Percentiles rank a stretch among this genome's conserved stretches.
These are phyloP conservation scores for Urocitellus parryii DNA, from an alignment of 2,113 vertebrate genomes.

Conservation along the genomic window DNA sequence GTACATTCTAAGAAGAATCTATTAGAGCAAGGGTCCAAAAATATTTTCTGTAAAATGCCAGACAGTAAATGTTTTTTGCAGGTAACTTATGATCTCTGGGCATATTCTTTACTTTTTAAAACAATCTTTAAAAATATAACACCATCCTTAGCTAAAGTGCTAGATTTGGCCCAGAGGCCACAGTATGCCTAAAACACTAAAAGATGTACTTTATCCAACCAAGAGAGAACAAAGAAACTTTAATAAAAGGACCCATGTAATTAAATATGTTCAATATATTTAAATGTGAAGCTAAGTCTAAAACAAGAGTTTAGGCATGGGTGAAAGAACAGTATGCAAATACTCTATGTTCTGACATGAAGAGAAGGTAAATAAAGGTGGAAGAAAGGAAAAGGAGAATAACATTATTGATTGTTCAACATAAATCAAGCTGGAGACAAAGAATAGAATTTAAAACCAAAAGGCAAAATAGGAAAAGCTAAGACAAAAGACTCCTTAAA, in stretches of 20 bases:
- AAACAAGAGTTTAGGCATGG: not conserved
- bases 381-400: not conserved
- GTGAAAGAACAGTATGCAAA: not conserved
- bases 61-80: not conserved
- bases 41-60: not conserved
- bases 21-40: not conserved
- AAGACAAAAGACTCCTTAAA: not conserved
- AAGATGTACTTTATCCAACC: not conserved
- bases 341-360: not conserved
- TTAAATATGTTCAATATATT: not conserved
- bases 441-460: not conserved
- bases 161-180: not conserved
- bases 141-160: not conserved
- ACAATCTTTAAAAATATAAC: not conserved
- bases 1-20: not conserved
- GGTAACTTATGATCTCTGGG: not conserved
- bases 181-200: not conserved
- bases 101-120: not conserved
- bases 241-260: not conserved
- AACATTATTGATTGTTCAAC: not conserved
- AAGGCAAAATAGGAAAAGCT: not conserved
- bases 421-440: not conserved
- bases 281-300: not conserved
- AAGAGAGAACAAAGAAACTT: not conserved
- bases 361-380: not conserved